Evolutionary conservation across 1,140 invertebrate species (phyloP), one percentile per base, ranked within the genome.

Genomic region (Neodiprion pinetum): DNA sequence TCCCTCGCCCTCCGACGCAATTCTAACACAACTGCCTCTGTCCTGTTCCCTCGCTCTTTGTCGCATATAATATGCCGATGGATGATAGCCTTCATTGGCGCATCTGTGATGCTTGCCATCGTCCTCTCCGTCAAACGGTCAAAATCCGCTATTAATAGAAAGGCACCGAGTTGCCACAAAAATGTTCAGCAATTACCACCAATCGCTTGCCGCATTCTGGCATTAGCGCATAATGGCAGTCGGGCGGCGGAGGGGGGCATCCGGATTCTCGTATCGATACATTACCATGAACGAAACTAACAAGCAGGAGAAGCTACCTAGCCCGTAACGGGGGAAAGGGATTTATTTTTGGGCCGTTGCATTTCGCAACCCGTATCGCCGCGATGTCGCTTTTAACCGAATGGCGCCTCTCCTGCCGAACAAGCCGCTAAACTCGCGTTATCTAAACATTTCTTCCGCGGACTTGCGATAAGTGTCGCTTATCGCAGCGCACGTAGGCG

Each of bases 11-110:
- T 72, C 53, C 53, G 49, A 70, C 71, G 23, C n/a, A 23, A 65
- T 72, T 73, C 72, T 72, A 78, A 75, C 65, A 61, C 76, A 70
- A 53, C 50, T 71, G 17, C 61, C 3, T 7, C 74, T 78, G 71
- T 74, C 69, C 73, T 48, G 67, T 71, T 75, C 73, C 69, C 74
- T 75, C 74, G 61, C 72, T 71, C 71, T 74, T 74, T 78, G 75
- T 72, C 69, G 72, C 67, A 48, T 67, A 17, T 61, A 17, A 17
- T 61, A 17, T 21, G 49, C 67, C 28, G 28, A 40, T 49, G n/a
- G 10, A 67, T 67, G 1, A 28, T n/a, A 14, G 7, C n/a, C 72
- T 50, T 66, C 67, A 21, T 50, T 53, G 67, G 49, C 73, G 50
- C 74, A 50, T 17, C 74, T 28, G 21, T 14, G 10, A 65, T 40